Percentiles rank a stretch among this genome's conserved stretches.
phyloP scores from a whole-genome alignment of 2,888 invertebrate species.

The Notocelia uddmanniana region DNA sequence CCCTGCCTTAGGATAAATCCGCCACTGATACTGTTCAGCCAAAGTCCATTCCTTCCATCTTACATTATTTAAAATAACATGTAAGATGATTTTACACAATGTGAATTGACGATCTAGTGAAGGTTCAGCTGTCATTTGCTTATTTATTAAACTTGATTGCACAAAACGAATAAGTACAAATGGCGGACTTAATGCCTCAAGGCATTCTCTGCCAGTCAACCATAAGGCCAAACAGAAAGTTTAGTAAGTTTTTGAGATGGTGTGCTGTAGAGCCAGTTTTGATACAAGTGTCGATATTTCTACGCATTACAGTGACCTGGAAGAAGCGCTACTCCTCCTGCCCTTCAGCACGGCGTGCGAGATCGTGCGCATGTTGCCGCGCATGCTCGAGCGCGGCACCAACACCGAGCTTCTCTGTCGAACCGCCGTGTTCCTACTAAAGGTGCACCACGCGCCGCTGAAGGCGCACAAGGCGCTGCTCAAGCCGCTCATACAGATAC shows the following conservation, averaged over 20 bases:
- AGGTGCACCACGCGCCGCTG: conserved; percentile 92
- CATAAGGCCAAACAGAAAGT: too few species aligned
- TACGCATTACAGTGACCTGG: conserved; percentile 90
- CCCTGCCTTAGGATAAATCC: too few species aligned
- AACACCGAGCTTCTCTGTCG: conserved; percentile 92
- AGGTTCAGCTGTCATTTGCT: too few species aligned
- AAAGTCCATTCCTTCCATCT: too few species aligned
- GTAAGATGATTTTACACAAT: too few species aligned
- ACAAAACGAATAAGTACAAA: too few species aligned
- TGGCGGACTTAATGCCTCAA: too few species aligned
- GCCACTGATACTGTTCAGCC: too few species aligned
- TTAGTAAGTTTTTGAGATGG: not conserved
- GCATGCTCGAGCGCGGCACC: conserved; percentile 88
- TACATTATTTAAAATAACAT: too few species aligned
- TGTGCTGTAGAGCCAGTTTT: not conserved
- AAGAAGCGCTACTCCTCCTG: conserved; percentile 94
- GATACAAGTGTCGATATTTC: not conserved
- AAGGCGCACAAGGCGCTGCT: conserved; percentile 89
- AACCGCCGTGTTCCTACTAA: conserved; percentile 91
- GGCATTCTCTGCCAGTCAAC: too few species aligned
- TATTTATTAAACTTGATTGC: too few species aligned
- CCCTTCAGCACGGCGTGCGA: conserved; percentile 94
- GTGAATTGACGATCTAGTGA: too few species aligned
- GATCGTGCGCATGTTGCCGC: conserved; percentile 90
- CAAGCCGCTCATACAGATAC: conserved; percentile 87